Percentiles rank a stretch among this genome's conserved stretches.
phyloP scores from a whole-genome alignment of 1,140 invertebrate genomes.

The Gryllus bimaculatus region DNA sequence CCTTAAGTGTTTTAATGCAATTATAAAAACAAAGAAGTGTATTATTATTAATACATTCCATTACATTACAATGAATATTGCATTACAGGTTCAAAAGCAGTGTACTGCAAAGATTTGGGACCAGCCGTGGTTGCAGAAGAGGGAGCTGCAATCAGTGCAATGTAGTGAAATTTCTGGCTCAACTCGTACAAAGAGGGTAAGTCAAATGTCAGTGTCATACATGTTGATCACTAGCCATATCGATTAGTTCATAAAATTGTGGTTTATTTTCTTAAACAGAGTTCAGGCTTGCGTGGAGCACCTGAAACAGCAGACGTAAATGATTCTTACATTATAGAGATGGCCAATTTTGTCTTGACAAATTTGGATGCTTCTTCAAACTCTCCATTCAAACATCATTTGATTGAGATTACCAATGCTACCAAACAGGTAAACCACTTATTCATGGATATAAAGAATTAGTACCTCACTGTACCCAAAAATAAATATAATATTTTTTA shows the following conservation, averaged over 20 bases:
- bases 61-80: too few relatives aligned
- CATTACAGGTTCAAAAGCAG: slow-evolving; percentile 29
- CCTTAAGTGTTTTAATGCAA: too few relatives aligned
- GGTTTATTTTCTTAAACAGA: not conserved
- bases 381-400: slow-evolving; percentile 25
- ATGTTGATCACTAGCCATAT: not conserved
- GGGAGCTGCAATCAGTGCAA: slow-evolving; percentile 13
- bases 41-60: too few relatives aligned
- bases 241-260: not conserved
- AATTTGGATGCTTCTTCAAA: slow-evolving; percentile 25
- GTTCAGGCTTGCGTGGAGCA: not conserved
- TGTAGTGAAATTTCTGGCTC: slow-evolving; percentile 21
- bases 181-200: not conserved
- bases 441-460: not conserved
- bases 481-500: not conserved
- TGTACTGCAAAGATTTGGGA: slow-evolving; percentile 49
- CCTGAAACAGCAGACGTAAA: not conserved
- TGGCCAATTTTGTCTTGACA: slow-evolving; percentile 15
- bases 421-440: slow-evolving; percentile 9
- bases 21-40: too few relatives aligned
- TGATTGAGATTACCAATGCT: slow-evolving; percentile 9
- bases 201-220: not conserved
- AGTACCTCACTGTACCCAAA: not conserved
- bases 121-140: slow-evolving; percentile 45
- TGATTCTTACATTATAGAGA: slow-evolving; percentile 15